Evolutionary conservation across 2,888 invertebrate species (phyloP).

Genomic region (Dromius quadrimaculatus): DNA sequence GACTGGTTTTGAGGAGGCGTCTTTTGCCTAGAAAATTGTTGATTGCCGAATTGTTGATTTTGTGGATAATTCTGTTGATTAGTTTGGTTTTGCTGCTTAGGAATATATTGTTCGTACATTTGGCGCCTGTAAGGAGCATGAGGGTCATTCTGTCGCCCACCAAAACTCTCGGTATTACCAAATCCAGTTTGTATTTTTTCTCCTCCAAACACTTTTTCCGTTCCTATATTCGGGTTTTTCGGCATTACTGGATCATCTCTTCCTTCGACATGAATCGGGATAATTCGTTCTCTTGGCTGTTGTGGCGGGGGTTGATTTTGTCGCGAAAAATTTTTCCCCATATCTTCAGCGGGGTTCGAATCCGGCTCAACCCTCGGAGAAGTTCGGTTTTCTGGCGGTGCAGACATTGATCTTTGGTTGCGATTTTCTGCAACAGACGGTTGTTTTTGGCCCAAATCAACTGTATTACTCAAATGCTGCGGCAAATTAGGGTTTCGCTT

Average conservation of each 20-base stretch:
- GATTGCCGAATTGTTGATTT: slow-evolving; percentile 55
- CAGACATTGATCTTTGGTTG: slow-evolving; percentile 82
- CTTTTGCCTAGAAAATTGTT: slow-evolving; percentile 58
- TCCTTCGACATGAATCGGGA: slow-evolving; percentile 91
- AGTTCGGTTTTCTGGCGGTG: slow-evolving; percentile 74
- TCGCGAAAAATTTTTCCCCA: slow-evolving; percentile 52
- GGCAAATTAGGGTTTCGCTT: slow-evolving; percentile 64
- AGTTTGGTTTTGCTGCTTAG: slow-evolving; percentile 63
- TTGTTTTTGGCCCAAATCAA: slow-evolving; percentile 80
- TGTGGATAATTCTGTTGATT: slow-evolving; percentile 57
- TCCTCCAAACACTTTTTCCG: slow-evolving; percentile 64
- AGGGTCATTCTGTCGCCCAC: slow-evolving; percentile 50
- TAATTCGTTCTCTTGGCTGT: slow-evolving; percentile 78
- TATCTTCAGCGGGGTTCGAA: slow-evolving; percentile 48
- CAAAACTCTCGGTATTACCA: too few species aligned
- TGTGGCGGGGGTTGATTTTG: slow-evolving; percentile 54
- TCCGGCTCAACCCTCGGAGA: slow-evolving; percentile 54
- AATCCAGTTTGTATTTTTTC: slow-evolving; percentile 57
- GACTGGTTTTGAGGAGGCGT: slow-evolving; percentile 56
- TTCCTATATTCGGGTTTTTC: slow-evolving; percentile 64
- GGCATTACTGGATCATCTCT: slow-evolving; percentile 83
- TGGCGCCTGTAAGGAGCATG: slow-evolving; percentile 55
- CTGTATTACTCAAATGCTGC: slow-evolving; percentile 81
- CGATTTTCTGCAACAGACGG: slow-evolving; percentile 72
- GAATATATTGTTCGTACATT: slow-evolving; percentile 58